Conservation (phyloP, 2,113 vertebrate species). For the Peromyscus maniculatus region DNA sequence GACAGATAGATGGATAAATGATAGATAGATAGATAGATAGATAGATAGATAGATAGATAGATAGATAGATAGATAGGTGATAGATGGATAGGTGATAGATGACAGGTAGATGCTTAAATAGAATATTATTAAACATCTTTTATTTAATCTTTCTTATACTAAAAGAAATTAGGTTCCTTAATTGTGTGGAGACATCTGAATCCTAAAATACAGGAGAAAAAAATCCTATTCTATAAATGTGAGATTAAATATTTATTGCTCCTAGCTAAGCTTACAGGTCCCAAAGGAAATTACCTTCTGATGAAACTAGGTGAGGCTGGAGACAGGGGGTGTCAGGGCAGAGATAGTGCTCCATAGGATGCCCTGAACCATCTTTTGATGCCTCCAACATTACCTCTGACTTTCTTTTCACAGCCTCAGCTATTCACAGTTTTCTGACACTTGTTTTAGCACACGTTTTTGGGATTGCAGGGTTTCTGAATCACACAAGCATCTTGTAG, state of each 20-base stretch:
- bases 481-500: neutral
- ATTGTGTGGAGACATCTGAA: constrained; percentile 42
- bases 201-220: constrained; percentile 45
- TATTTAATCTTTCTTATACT: constrained; percentile 59
- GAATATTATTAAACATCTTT: neutral
- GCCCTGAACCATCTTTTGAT: neutral
- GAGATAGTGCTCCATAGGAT: neutral
- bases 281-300: constrained; percentile 69
- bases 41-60: neutral
- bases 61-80: neutral
- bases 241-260: constrained; percentile 77
- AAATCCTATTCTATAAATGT: constrained; percentile 45
- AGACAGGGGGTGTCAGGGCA: neutral
- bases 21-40: neutral
- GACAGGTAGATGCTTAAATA: neutral
- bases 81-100: neutral
- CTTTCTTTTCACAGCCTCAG: neutral
- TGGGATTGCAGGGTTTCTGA: neutral
- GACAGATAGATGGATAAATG: neutral
- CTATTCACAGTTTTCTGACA: neutral
- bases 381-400: neutral
- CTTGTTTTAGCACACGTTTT: neutral
- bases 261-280: constrained; percentile 66
- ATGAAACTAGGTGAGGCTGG: constrained; percentile 8
- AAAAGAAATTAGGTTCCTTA: constrained; percentile 56